Evolutionary conservation across 2,113 vertebrate genomes (phyloP).

Genomic region (Phyllopteryx taeniolatus): DNA sequence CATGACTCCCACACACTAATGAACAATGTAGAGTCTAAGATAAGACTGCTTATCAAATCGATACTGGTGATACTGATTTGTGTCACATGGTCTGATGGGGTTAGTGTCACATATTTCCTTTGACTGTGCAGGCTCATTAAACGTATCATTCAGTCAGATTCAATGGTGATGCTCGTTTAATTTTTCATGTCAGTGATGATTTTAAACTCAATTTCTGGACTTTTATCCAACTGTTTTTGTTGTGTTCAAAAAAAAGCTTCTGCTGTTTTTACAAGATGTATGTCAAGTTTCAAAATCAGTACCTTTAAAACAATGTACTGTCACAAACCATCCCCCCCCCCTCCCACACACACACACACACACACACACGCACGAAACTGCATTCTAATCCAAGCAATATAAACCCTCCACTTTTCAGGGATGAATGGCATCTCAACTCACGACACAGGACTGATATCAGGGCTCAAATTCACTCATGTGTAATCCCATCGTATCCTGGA

Average conservation of each 20-base stretch:
- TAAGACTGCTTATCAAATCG: no score
- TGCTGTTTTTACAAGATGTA: background rate
- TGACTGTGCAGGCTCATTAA: background rate
- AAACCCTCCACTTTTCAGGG: background rate
- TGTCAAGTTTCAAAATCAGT: background rate
- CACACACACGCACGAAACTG: background rate
- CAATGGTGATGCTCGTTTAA: no score
- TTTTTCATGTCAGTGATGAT: background rate
- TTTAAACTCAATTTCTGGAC: background rate
- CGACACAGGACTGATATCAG: no score
- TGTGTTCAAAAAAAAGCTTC: background rate
- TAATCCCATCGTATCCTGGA: constrained; percentile 5
- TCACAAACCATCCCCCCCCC: background rate
- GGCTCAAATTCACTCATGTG: background rate
- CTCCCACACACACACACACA: no score
- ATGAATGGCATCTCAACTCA: background rate
- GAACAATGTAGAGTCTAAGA: background rate
- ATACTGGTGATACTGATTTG: background rate
- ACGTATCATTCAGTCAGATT: background rate
- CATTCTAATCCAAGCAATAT: background rate
- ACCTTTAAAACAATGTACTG: background rate
- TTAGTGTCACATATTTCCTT: background rate
- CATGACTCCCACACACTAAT: background rate
- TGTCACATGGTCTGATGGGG: background rate
- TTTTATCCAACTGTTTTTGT: background rate